These are phyloP conservation scores for Drosophila paramelanica DNA, from an alignment of 2,888 invertebrate genomes.

Conservation along the genomic window DNA sequence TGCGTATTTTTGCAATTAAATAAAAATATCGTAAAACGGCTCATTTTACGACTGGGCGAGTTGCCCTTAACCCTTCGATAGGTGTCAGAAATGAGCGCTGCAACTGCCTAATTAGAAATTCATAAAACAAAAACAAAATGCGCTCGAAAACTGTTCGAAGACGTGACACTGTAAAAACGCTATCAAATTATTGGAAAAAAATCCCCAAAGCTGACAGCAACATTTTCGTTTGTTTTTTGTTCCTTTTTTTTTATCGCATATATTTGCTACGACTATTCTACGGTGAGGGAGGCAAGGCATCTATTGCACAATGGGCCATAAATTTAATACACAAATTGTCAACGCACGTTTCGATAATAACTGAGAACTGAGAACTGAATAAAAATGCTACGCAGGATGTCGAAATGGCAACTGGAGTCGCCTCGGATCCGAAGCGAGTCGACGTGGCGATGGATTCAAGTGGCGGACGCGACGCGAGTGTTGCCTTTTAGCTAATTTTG, in stretches of 20 bases:
- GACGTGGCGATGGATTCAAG: slow-evolving; percentile 59
- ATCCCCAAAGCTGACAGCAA: slow-evolving; percentile 18
- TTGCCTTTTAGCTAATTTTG: slow-evolving; percentile 43
- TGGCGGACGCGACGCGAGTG: slow-evolving; percentile 24
- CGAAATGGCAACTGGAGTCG: slow-evolving; percentile 41
- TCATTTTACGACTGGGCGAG: slow-evolving; percentile 52
- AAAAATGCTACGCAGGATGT: slow-evolving; percentile 60
- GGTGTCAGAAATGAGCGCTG: slow-evolving; percentile 72
- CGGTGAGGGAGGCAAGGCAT: slow-evolving; percentile 32
- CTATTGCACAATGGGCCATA: slow-evolving; percentile 61
- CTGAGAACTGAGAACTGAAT: slow-evolving; percentile 34
- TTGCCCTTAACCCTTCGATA: slow-evolving; percentile 51
- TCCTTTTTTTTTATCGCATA: not conserved
- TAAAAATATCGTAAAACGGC: slow-evolving; percentile 74
- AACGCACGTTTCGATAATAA: slow-evolving; percentile 69
- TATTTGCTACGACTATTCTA: slow-evolving; percentile 11
- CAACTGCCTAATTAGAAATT: slow-evolving; percentile 72
- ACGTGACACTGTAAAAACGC: slow-evolving; percentile 65
- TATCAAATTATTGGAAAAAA: slow-evolving; percentile 52
- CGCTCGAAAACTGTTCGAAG: slow-evolving; percentile 23
- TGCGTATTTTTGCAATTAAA: slow-evolving; percentile 70
- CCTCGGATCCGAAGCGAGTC: not conserved
- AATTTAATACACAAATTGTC: slow-evolving; percentile 65
- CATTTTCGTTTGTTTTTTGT: slow-evolving; percentile 5
- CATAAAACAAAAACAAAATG: slow-evolving; percentile 52